phyloP scores from a whole-genome alignment of 2,113 vertebrate species.

The Chloebia gouldiae region DNA sequence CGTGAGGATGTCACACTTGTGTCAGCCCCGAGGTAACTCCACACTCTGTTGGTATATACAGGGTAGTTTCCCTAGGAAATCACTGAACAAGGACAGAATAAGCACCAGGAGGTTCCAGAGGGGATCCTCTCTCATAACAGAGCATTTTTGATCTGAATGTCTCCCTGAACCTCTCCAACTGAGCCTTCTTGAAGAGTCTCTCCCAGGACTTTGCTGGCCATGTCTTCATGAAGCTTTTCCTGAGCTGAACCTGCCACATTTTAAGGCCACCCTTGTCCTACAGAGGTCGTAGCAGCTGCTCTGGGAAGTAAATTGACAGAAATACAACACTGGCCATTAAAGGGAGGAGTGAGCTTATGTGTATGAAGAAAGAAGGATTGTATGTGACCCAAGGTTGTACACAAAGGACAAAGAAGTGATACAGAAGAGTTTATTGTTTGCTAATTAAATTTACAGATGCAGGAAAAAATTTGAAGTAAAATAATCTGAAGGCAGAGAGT shows the following conservation, averaged over 20 bases:
- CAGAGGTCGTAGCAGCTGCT: background rate
- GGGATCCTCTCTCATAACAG: background rate
- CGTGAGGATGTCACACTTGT: background rate
- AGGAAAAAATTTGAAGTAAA: background rate
- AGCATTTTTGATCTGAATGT: background rate
- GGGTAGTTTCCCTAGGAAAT: background rate
- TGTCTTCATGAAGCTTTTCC: background rate
- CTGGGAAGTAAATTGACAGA: background rate
- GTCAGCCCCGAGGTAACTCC: background rate
- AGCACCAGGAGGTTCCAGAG: rapidly evolving
- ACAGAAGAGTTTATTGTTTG: background rate
- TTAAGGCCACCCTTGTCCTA: background rate
- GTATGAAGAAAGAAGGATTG: background rate
- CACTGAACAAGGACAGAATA: background rate
- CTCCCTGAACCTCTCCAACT: background rate
- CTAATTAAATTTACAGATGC: background rate
- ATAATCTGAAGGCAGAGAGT: background rate
- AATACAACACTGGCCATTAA: background rate
- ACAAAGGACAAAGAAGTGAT: background rate
- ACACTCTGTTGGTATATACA: background rate
- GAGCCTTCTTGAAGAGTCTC: background rate
- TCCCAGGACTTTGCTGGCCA: background rate
- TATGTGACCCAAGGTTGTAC: rapidly evolving
- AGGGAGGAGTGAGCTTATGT: background rate
- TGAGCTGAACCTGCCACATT: background rate